Evolutionary conservation across 2,888 invertebrate species (phyloP), one percentile per base, ranked within the genome.

Genomic region (Emmelina monodactyla): DNA sequence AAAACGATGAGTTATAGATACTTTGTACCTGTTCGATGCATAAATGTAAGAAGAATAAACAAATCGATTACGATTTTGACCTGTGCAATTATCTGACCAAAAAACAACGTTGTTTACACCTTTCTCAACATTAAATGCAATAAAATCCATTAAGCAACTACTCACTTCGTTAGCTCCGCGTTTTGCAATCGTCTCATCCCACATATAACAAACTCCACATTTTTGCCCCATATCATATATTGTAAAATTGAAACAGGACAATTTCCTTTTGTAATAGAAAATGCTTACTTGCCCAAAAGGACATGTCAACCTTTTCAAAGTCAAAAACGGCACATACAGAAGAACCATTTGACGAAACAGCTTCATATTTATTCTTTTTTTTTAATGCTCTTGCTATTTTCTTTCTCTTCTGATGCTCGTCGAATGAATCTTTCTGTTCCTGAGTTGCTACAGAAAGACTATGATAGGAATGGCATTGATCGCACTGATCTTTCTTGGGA

Each of bases 131-230:
- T 29, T 12, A 5, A 7, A 4, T 14, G 12, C 5, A 6, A 13
- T 13, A 29, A 29, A 29, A 13, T 12, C 4, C 14, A 12, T 14
- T 14, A 44, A 31, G 34, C 43, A 46, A 32, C 40, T 45, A 14
- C 38, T 37, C 15, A 45, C 39, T 25, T 46, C 46, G 37, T 47
- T 49, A 1, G 46, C 37, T 2, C 47, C 47, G 33, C 46, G 40
- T 19, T 40, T 38, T 7, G 37, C 49, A 11, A 40, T 34, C 5
- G 32, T 39, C 32, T 45, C 43, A 25, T 44, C 32, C 50, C 47
- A 51, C 41, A 49, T 44, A 35, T 37, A 51, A 32, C 48, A 46
- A 35, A 22, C 25, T 35, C 40, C 44, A 15, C 29, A 11, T 10
- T 36, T 33, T 14, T 15, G 5, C 14, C 22, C 37, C 16, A 39